phyloP scores from a whole-genome alignment of 2,113 vertebrate genomes.

The Neopipo cinnamomea region DNA sequence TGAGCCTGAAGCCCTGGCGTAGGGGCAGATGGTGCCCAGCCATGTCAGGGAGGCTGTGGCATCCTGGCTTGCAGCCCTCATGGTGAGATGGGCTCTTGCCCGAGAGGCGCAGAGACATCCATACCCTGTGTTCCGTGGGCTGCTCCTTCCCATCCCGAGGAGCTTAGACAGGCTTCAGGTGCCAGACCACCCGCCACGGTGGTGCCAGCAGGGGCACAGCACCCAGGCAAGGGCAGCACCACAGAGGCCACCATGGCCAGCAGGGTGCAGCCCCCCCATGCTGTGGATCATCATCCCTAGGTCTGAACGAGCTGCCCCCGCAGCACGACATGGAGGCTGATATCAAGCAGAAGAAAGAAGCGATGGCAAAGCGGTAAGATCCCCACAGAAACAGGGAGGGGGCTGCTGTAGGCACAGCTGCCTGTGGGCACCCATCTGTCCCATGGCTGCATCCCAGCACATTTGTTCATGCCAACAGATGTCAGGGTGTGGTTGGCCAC shows the following conservation, averaged over 20 bases:
- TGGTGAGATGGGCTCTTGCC: background rate
- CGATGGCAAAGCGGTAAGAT: constrained; percentile 56
- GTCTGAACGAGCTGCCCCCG: constrained; percentile 48
- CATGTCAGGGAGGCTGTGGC: background rate
- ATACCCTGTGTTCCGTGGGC: background rate
- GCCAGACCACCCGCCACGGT: rapidly evolving
- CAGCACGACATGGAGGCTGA: constrained; percentile 59
- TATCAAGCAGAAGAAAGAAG: constrained; percentile 35
- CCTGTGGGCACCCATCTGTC: rapidly evolving
- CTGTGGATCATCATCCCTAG: constrained; percentile 16
- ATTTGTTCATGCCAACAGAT: rapidly evolving
- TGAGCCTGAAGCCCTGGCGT: background rate
- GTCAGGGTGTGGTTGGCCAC: rapidly evolving
- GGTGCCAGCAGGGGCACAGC: background rate
- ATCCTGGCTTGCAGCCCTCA: background rate
- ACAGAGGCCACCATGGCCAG: background rate
- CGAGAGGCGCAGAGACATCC: background rate
- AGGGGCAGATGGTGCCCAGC: background rate
- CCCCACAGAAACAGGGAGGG: background rate
- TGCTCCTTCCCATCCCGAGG: background rate
- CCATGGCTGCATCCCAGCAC: rapidly evolving
- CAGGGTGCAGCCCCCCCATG: background rate
- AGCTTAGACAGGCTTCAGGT: background rate
- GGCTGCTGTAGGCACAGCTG: background rate
- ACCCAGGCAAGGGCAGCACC: background rate